phyloP scores from a whole-genome alignment of 2,888 invertebrate species.

The Saturnia pavonia region DNA sequence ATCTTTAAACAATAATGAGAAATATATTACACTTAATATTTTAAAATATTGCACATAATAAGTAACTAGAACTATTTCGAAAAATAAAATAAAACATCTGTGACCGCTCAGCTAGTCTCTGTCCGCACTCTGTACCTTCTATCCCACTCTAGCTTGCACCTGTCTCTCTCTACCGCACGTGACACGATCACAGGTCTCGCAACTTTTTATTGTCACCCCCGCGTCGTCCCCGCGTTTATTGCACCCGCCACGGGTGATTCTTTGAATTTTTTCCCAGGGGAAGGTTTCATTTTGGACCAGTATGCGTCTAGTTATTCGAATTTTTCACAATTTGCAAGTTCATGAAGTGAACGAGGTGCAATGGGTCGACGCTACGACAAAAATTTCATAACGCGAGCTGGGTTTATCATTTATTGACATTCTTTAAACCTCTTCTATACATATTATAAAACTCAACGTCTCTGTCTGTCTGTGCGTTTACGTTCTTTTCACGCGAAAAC shows the following conservation, averaged over 20 bases:
- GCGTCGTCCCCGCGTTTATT: slow-evolving; percentile 30
- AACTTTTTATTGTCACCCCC: slow-evolving; percentile 39
- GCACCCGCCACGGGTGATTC: slow-evolving; percentile 31
- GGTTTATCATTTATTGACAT: background rate
- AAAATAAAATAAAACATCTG: background rate
- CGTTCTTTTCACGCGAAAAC: too few relatives aligned
- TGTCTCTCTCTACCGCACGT: slow-evolving; percentile 42
- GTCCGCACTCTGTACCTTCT: background rate
- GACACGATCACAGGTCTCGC: slow-evolving; percentile 41
- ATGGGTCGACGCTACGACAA: slow-evolving; percentile 5
- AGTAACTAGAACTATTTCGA: background rate
- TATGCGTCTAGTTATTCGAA: slow-evolving; percentile 19
- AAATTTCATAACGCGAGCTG: background rate
- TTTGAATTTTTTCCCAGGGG: slow-evolving; percentile 27
- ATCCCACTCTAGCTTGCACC: slow-evolving; percentile 9
- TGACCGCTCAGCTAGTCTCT: slow-evolving; percentile 14
- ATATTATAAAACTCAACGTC: too few relatives aligned
- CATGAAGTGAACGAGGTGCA: slow-evolving; percentile 19
- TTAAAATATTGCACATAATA: background rate
- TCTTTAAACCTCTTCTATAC: background rate
- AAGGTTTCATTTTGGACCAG: slow-evolving; percentile 27
- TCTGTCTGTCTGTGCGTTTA: too few relatives aligned
- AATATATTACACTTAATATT: background rate
- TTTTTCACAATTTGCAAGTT: slow-evolving; percentile 24
- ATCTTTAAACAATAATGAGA: background rate